A percentile compares a stretch with the other conserved stretches of the same genome.
These are phyloP conservation scores for Drosophila cardini DNA, from an alignment of 1,140 invertebrate genomes.

Conservation along the genomic window DNA sequence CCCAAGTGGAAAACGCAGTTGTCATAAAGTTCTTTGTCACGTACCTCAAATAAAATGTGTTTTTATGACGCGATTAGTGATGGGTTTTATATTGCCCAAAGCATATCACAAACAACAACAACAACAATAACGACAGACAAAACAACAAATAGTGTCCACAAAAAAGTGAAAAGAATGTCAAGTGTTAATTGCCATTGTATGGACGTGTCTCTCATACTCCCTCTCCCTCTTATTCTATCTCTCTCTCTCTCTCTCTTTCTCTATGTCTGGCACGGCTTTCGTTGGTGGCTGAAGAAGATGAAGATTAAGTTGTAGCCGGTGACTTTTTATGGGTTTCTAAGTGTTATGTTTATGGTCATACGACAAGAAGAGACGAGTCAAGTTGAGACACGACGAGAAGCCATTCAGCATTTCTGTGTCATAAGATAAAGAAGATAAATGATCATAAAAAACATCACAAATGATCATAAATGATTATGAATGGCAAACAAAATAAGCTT, in stretches of 20 bases:
- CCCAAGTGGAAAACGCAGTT: conserved; percentile 17
- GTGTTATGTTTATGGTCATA: conserved; percentile 51
- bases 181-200: conserved; percentile 78
- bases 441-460: conserved; percentile 29
- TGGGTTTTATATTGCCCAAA: conserved; percentile 64
- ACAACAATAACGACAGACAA: conserved; percentile 6
- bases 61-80: conserved; percentile 78
- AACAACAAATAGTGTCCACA: conserved; percentile 33
- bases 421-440: conserved; percentile 44
- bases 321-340: conserved; percentile 57
- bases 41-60: conserved; percentile 78
- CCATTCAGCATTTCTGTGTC: conserved; percentile 40
- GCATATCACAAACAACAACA: conserved; percentile 62
- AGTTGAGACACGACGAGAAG: neutral
- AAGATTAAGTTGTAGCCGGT: conserved; percentile 72
- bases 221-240: conserved; percentile 2
- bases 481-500: conserved; percentile 40
- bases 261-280: conserved; percentile 20
- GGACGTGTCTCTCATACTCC: conserved; percentile 38
- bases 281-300: conserved; percentile 44
- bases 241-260: neutral
- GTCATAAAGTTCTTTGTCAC: conserved; percentile 74
- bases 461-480: conserved; percentile 56
- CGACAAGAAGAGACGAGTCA: neutral
- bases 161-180: conserved; percentile 83